Evolutionary conservation across 2,797 vertebrate species (phyloP), one percentile per base, ranked within the genome.

Genomic region (Harpagifer antarcticus): DNA sequence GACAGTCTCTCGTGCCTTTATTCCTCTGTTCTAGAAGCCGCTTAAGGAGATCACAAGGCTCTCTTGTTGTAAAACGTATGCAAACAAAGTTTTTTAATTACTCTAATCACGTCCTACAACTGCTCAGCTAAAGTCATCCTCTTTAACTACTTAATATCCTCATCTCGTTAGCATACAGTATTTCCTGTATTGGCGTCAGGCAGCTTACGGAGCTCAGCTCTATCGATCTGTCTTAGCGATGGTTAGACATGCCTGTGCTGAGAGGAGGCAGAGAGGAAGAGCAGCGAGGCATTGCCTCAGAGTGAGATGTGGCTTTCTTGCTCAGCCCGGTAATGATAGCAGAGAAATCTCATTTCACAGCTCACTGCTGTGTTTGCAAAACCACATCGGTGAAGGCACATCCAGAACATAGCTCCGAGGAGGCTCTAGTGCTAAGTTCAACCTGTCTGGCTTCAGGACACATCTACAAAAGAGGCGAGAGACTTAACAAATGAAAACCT

Each of bases 261-360:
- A 76, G 77, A 66, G 52, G 63, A 78, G 71, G 83, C 80, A 55
- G 71, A 53, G 63, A 70, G 57, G 70, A 69, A 83, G 76, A 76
- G 83, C 81, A 78, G 82, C 43, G 72, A 90, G 78, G 90, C 83
- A 48, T 88, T 89, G 79, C 79, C 72, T 86, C 86, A 47, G 86
- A 90, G 87, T 91, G 86, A 93, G 86, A 90, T 84, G 88, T 90
- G 90, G 77, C 82, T 82, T 85, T 87, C 83, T 89, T 81, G 75
- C 82, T 83, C 68, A 17, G 87, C 79, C 70, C 55, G 19, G 89
- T 89, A 91, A 91, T 85, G 90, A 92, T 78, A 88, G 92, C 73
- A 86, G 76, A 76, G 79, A 94, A 95, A 94, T 94, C 92, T 94
- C 87, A 95, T 95, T 95, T 95, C 94, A 95, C 90, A 88, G 92